phyloP scores from a whole-genome alignment of 2,888 invertebrate species.

The Cosmorhoe ocellata region DNA sequence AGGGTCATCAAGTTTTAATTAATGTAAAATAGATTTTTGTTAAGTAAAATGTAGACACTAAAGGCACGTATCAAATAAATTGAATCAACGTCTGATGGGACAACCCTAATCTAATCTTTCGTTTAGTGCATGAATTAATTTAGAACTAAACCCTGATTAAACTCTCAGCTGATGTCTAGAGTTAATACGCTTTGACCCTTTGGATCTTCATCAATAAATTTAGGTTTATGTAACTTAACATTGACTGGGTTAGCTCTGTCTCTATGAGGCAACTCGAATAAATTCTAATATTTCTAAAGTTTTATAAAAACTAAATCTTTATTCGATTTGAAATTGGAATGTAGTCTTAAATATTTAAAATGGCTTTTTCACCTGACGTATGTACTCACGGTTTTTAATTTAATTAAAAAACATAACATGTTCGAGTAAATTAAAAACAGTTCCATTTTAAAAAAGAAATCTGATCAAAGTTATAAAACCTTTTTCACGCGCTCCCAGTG shows the following conservation, averaged over 20 bases:
- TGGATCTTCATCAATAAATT: slow-evolving; percentile 14
- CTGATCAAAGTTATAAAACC: slow-evolving; percentile 2
- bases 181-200: slow-evolving; percentile 19
- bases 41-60: not conserved
- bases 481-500: slow-evolving; percentile 1
- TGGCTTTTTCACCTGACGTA: too few relatives aligned
- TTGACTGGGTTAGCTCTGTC: not conserved
- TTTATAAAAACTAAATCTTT: too few relatives aligned
- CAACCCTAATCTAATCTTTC: slow-evolving; percentile 15
- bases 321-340: too few relatives aligned
- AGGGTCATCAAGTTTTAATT: not conserved
- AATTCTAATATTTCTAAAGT: too few relatives aligned
- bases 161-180: slow-evolving; percentile 13
- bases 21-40: not conserved
- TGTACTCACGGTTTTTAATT: too few relatives aligned
- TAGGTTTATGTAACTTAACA: not conserved
- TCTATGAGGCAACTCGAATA: not conserved
- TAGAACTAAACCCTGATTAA: slow-evolving; percentile 22
- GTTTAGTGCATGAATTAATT: slow-evolving; percentile 17
- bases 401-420: too few relatives aligned
- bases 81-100: slow-evolving; percentile 11
- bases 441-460: slow-evolving; percentile 3
- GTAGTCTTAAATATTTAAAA: too few relatives aligned
- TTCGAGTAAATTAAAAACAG: too few relatives aligned
- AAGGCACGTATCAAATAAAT: slow-evolving; percentile 6